phyloP scores from a whole-genome alignment of 2,888 invertebrate species.

The Chrysolina haemoptera region DNA sequence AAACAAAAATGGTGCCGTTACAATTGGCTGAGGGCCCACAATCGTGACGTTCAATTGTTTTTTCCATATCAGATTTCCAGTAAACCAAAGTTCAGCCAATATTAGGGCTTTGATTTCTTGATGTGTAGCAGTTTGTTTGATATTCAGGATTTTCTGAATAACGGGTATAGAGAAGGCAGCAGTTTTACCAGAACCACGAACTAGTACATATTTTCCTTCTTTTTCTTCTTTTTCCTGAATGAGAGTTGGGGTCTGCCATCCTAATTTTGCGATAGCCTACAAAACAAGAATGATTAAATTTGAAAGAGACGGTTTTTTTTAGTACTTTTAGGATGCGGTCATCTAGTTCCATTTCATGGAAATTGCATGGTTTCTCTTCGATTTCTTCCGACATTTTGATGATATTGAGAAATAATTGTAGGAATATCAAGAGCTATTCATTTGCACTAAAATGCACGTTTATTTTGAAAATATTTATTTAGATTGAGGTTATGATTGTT shows the following conservation, averaged over 20 bases:
- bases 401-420: not conserved
- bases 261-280: constrained; percentile 90
- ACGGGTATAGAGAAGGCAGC: constrained; percentile 96
- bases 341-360: constrained; percentile 95
- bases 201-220: constrained; percentile 97
- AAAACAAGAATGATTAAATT: constrained; percentile 50
- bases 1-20: too few relatives aligned
- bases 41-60: too few relatives aligned
- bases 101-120: constrained; percentile 83
- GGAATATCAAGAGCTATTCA: not conserved
- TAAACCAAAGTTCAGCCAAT: too few relatives aligned
- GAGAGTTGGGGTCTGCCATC: constrained; percentile 93
- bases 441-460: constrained; percentile 2
- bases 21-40: too few relatives aligned
- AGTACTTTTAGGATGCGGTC: constrained; percentile 91
- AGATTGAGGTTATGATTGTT: not conserved
- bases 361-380: constrained; percentile 77
- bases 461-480: not conserved
- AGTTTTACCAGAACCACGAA: constrained; percentile 98
- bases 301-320: constrained; percentile 32
- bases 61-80: too few relatives aligned
- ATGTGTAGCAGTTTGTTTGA: constrained; percentile 80
- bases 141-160: constrained; percentile 88
- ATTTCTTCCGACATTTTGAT: constrained; percentile 49
- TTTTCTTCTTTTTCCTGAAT: constrained; percentile 98